These are phyloP conservation scores for Struthidea cinerea DNA, from an alignment of 2,113 vertebrate genomes.

Conservation along the genomic window DNA sequence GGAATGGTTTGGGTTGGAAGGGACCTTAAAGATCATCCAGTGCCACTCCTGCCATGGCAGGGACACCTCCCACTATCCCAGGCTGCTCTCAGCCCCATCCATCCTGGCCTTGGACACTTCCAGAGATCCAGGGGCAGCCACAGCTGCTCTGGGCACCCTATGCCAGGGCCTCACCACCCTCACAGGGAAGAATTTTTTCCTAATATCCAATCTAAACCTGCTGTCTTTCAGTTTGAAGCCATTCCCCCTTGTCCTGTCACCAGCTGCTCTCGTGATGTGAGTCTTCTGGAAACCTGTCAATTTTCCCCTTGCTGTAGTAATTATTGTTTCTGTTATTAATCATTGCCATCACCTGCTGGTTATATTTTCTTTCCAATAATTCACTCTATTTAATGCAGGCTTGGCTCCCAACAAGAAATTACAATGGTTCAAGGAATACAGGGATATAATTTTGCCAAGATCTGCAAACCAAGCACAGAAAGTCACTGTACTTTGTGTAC, in stretches of 20 bases:
- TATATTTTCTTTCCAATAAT: background rate
- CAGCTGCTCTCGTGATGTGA: too few species aligned
- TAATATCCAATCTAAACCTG: background rate
- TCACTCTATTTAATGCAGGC: background rate
- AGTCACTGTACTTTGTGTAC: background rate
- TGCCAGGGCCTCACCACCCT: background rate
- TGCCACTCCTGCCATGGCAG: background rate
- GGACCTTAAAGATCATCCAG: fast-evolving
- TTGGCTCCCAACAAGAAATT: background rate
- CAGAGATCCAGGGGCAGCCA: background rate
- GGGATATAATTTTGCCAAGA: background rate
- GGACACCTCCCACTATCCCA: background rate
- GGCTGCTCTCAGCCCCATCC: background rate
- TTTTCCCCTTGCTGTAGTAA: background rate
- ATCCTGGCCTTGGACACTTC: background rate
- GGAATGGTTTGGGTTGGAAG: background rate
- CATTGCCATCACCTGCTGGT: background rate
- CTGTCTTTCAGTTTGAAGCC: background rate
- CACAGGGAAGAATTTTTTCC: fast-evolving
- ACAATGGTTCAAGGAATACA: background rate
- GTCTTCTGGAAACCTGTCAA: background rate
- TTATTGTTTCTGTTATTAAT: background rate
- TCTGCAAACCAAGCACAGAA: background rate
- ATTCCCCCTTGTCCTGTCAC: background rate
- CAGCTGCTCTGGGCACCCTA: background rate